Evolutionary conservation across 2,888 invertebrate species (phyloP).

Genomic region (Agonopterix alstromeriana): DNA sequence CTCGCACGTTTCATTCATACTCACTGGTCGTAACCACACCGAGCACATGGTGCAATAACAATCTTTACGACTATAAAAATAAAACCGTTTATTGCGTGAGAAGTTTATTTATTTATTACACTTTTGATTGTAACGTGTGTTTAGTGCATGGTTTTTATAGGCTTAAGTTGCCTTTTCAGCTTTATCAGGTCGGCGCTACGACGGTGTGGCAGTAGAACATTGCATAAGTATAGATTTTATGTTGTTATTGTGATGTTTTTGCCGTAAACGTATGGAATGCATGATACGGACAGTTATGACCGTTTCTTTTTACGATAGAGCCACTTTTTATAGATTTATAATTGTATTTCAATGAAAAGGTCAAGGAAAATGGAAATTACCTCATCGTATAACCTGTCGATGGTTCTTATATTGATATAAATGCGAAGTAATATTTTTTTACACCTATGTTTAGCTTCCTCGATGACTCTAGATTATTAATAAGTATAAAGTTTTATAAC

Average conservation of each 20-base stretch:
- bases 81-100: constrained; percentile 70
- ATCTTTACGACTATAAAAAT: constrained; percentile 66
- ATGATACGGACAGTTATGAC: constrained; percentile 62
- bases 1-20: constrained; percentile 65
- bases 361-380: background rate
- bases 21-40: constrained; percentile 60
- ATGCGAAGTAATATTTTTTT: too few relatives aligned
- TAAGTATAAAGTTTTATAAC: too few relatives aligned
- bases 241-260: constrained; percentile 75
- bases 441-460: too few relatives aligned
- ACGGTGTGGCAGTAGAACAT: constrained; percentile 71
- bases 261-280: constrained; percentile 69
- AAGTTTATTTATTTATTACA: constrained; percentile 68
- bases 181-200: constrained; percentile 66
- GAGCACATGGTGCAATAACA: constrained; percentile 65
- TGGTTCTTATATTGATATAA: too few relatives aligned
- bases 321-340: constrained; percentile 52
- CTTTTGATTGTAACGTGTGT: constrained; percentile 62
- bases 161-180: constrained; percentile 76
- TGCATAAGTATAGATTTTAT: constrained; percentile 76
- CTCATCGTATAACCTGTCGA: too few relatives aligned
- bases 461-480: too few relatives aligned
- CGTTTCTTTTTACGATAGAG: constrained; percentile 53
- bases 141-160: constrained; percentile 78
- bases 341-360: constrained; percentile 30